Evolutionary conservation across 2,888 invertebrate species (phyloP), one percentile per base, ranked within the genome.

Genomic region (Priocnemis perturbator): DNA sequence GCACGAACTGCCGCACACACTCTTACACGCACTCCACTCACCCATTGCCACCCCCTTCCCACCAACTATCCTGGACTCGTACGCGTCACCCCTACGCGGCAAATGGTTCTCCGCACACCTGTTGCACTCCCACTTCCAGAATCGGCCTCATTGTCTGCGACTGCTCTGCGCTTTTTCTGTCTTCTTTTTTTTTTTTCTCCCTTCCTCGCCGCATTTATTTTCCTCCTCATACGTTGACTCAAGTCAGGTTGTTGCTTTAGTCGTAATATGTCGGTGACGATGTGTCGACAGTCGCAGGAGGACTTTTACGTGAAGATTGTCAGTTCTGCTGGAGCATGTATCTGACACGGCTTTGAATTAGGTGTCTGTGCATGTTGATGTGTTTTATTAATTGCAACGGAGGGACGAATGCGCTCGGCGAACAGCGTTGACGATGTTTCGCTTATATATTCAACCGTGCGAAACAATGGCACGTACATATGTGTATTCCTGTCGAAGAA

Each of bases 1-100:
- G 73, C 78, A 80, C 77, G 75, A 67, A 66, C 67, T 61, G 62
- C 52, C 44, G n/a, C 60, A 52, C 14, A 55, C 68, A 57, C 7
- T 60, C 53, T 57, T 47, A 52, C 65, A 56, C 53, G 67, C 68
- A 60, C 55, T 52, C 60, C 44, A 63, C 47, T 44, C 26, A 9
- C 37, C 53, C 55, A 48, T 23, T 45, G 21, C 62, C 47, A 65
- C 64, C 71, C 52, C 71, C 58, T 62, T 62, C 61, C 52, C 66
- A 59, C 58, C 3, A 3, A 7, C 50, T n/a, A n/a, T 9, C 50
- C 5, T 50, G 20, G 20, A 50, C 20, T 50, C 20, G 20, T 19
- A 37, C 37, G 37, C 37, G 37, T 37, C 37, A 37, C 37, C 37
- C 37, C 37, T 11, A 11, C 37, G 37, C 37, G 11, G 37, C 11